Base-by-base conservation (phyloP, 2,797 vertebrate genomes). In the Leptatherina wallacei region DNA sequence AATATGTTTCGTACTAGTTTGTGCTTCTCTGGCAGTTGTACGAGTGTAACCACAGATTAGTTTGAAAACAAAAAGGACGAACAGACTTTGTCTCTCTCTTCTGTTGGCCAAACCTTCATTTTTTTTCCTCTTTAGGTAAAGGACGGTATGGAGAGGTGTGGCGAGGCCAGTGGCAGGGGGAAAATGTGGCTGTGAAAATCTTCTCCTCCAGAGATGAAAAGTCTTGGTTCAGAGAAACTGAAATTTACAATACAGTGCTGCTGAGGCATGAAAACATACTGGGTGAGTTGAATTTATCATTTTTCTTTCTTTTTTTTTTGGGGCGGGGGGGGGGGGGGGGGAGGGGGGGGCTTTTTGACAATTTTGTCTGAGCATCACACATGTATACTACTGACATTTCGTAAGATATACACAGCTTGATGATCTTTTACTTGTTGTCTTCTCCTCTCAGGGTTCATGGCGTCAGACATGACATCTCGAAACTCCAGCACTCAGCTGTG, bases 401-500 rank as follows among this genome's bases (percentile, higher is more conserved):
- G 2, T 14, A 40, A 16, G 3, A 14, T 16, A 40, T 16, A 40
- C 9, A 42, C 35, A 65, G 30, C 16, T 42, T 67, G 27, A 66
- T 40, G 18, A 8, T 65, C 49, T 2, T 66, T 42, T 9, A 24
- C 22, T n/a, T 22, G 13, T 36, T 60, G 4, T 52, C 7, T 4
- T 49, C 7, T 32, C 35, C 36, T 56, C n/a, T 4, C 86, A 96
- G 95, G 94, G 54, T 96, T 96, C 89, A 95, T 95, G 93, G 95
- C 95, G 1, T 96, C 95, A 0, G 95, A 96, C 87, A 96, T 95
- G 95, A 95, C 95, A 1, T 96, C 95, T 11, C 91, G 95, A 33
- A 95, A 96, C 93, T 96, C 95, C 75, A 96, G 95, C 93, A 95
- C 95, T 30, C 95, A 96, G 89, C 93, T 96, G 85, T 96, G 95